Evolutionary conservation across 2,888 invertebrate genomes (phyloP).

Genomic region (Oasisia sp.): DNA sequence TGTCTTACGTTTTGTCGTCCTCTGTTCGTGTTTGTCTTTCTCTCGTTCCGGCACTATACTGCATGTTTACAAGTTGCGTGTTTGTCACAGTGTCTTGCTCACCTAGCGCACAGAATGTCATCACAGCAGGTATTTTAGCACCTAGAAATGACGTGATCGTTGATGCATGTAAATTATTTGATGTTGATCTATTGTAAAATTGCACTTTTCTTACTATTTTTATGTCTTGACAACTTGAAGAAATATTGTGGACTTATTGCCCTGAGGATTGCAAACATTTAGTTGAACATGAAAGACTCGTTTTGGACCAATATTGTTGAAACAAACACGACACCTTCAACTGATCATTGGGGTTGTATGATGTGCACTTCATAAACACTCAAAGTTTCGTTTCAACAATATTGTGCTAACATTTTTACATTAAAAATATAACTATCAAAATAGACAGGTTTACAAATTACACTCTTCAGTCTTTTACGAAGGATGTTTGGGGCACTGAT

Average conservation of each 20-base stretch:
- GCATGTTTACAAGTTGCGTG: background rate
- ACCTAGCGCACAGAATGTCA: background rate
- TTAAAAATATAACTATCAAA: background rate
- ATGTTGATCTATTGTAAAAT: background rate
- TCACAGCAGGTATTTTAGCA: background rate
- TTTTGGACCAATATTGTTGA: background rate
- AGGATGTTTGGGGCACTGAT: background rate
- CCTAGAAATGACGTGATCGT: background rate
- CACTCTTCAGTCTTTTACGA: background rate
- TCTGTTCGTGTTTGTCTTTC: background rate
- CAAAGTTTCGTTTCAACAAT: background rate
- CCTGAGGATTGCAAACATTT: background rate
- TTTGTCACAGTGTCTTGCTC: background rate
- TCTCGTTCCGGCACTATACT: background rate
- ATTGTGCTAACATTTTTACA: background rate
- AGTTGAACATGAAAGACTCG: background rate
- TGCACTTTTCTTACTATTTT: background rate
- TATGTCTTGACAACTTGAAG: background rate
- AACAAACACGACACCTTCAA: background rate
- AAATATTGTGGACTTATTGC: background rate
- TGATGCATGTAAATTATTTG: conserved; percentile 12
- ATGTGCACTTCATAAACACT: background rate
- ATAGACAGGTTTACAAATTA: background rate
- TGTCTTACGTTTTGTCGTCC: background rate
- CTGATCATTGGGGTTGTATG: background rate